Evolutionary conservation across 2,113 vertebrate genomes (phyloP).

Genomic region (Electrona antarctica): DNA sequence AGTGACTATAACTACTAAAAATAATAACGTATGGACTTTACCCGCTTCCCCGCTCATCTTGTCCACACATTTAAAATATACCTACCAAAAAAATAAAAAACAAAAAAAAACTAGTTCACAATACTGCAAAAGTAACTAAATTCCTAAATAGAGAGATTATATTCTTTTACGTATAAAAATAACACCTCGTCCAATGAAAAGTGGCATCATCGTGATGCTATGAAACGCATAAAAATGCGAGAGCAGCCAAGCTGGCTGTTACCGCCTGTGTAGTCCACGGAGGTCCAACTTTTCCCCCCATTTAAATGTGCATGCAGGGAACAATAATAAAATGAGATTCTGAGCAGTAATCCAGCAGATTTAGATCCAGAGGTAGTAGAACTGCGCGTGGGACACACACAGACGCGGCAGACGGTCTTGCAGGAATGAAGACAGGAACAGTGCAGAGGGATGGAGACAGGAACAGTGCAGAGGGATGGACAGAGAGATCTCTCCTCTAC

Average conservation of each 20-base stretch:
- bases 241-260: slow-evolving; percentile 62
- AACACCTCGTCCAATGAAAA: slow-evolving; percentile 60
- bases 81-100: slow-evolving; percentile 33
- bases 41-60: slow-evolving; percentile 68
- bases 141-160: slow-evolving; percentile 47
- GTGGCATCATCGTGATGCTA: slow-evolving; percentile 62
- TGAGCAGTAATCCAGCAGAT: slow-evolving; percentile 70
- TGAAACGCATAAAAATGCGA: slow-evolving; percentile 54
- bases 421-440: slow-evolving; percentile 57
- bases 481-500: slow-evolving; percentile 76
- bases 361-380: slow-evolving; percentile 73
- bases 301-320: slow-evolving; percentile 64
- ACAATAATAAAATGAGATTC: slow-evolving; percentile 49
- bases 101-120: background rate
- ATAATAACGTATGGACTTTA: slow-evolving; percentile 31
- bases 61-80: slow-evolving; percentile 33
- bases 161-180: slow-evolving; percentile 69
- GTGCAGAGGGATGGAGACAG: slow-evolving; percentile 65
- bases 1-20: background rate
- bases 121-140: slow-evolving; percentile 54
- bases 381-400: slow-evolving; percentile 56
- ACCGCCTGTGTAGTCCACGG: slow-evolving; percentile 66
- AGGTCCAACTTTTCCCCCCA: slow-evolving; percentile 78
- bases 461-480: slow-evolving; percentile 59
- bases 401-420: slow-evolving; percentile 43